Evolutionary conservation across 2,797 vertebrate species (phyloP).

Genomic region (Lagocephalus sceleratus): DNA sequence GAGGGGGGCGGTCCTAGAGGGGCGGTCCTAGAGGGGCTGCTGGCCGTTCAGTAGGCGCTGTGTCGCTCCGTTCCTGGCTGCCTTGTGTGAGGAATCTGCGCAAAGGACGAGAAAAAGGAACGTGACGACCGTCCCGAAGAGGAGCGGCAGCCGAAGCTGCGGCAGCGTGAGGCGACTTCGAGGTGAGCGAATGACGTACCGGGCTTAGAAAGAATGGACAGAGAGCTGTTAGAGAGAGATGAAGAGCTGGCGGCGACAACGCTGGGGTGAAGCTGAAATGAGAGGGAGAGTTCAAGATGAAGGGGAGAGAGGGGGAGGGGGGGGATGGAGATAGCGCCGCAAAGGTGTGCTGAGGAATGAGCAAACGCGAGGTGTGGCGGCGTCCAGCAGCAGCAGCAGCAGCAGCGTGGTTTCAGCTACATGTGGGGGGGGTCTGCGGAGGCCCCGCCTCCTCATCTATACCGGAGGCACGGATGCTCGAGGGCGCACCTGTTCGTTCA

Average conservation of each 20-base stretch:
- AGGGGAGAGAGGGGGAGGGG: constrained; percentile 1
- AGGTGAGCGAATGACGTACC: constrained; percentile 51
- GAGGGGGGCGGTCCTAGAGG: constrained; percentile 44
- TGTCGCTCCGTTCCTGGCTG: constrained; percentile 84
- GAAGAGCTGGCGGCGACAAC: constrained; percentile 46
- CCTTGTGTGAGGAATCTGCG: constrained; percentile 90
- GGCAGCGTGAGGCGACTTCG: constrained; percentile 19
- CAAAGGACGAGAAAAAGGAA: constrained; percentile 60
- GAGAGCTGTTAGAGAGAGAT: constrained; percentile 63
- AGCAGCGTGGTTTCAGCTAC: no score
- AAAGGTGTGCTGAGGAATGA: constrained; percentile 19
- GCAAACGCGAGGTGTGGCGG: no score
- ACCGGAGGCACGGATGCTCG: constrained; percentile 3
- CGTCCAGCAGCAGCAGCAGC: no score
- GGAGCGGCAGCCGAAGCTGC: background rate
- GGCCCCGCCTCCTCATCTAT: no score
- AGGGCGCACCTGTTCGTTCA: constrained; percentile 91
- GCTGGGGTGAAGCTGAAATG: constrained; percentile 58
- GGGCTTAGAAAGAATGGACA: constrained; percentile 60
- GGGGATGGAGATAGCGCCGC: constrained; percentile 4
- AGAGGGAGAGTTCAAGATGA: constrained; percentile 30
- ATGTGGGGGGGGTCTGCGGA: no score
- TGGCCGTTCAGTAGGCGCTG: constrained; percentile 76
- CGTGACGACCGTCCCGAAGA: constrained; percentile 7
- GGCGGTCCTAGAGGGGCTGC: constrained; percentile 42